Conservation (phyloP, 2,888 invertebrate genomes). For the Gandaritis pyraliata region DNA sequence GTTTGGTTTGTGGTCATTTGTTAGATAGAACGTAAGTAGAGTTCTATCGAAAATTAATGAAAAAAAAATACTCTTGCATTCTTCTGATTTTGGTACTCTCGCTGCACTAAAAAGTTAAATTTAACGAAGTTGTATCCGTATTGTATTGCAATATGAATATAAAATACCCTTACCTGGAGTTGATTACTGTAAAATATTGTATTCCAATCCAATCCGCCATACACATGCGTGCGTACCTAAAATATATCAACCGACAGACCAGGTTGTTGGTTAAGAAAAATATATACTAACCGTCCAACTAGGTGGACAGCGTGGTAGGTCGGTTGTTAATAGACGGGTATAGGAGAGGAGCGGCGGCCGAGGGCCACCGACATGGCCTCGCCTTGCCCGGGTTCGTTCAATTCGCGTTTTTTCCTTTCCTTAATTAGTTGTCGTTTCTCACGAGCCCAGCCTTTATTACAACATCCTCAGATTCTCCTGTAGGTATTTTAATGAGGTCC, state of each 20-base stretch:
- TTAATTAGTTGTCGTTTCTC: slow-evolving; percentile 71
- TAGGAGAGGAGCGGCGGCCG: neutral
- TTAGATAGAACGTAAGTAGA: too few species aligned
- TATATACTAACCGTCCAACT: too few species aligned
- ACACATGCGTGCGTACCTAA: neutral
- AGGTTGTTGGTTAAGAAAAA: too few species aligned
- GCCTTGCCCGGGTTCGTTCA: slow-evolving; percentile 28
- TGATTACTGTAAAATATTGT: slow-evolving; percentile 14
- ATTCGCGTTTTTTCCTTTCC: slow-evolving; percentile 50
- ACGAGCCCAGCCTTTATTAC: slow-evolving; percentile 60
- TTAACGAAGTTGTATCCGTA: too few species aligned
- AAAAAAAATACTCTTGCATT: too few species aligned
- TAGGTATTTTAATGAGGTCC: slow-evolving; percentile 76
- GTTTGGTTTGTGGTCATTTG: too few species aligned
- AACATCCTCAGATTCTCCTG: slow-evolving; percentile 57
- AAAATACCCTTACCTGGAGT: neutral
- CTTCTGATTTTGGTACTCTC: too few species aligned
- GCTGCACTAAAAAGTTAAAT: too few species aligned
- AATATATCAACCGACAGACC: too few species aligned
- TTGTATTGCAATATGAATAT: neutral
- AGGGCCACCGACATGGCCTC: neutral
- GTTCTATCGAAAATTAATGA: too few species aligned
- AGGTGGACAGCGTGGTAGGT: too few species aligned
- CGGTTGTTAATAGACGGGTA: too few species aligned
- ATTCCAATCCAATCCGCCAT: slow-evolving; percentile 1